These are phyloP conservation scores for Actenoides lindsayi DNA, from an alignment of 2,113 vertebrate species.

Conservation along the genomic window DNA sequence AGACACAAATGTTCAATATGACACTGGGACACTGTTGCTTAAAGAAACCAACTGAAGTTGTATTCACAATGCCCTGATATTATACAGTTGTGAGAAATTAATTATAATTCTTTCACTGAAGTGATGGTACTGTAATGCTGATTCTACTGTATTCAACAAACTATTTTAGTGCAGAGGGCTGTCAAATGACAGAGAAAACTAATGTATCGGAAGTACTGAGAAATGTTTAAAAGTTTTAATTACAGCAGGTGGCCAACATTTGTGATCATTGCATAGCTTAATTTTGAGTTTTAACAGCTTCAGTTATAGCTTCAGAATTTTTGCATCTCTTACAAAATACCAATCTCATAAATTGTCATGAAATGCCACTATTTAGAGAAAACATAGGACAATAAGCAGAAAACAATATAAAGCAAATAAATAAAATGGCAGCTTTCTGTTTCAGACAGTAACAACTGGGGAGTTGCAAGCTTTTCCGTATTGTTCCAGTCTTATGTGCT, in stretches of 20 bases:
- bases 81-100: slow-evolving; percentile 63
- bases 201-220: neutral
- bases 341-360: neutral
- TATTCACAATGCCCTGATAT: slow-evolving; percentile 54
- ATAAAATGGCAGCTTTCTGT: neutral
- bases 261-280: neutral
- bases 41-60: slow-evolving; percentile 55
- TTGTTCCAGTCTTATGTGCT: neutral
- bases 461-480: neutral
- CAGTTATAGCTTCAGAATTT: neutral
- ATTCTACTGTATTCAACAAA: slow-evolving; percentile 41
- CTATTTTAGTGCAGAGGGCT: slow-evolving; percentile 11
- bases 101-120: slow-evolving; percentile 55
- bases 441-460: neutral
- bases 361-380: neutral
- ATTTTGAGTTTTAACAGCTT: neutral
- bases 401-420: neutral
- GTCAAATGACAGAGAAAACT: slow-evolving; percentile 24
- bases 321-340: neutral
- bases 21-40: slow-evolving; percentile 20
- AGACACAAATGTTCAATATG: slow-evolving; percentile 69
- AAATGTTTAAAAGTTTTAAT: neutral
- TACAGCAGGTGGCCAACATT: neutral
- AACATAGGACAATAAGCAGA: neutral
- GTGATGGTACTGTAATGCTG: neutral